A percentile compares a stretch with the other conserved stretches of the same genome.
phyloP scores from a whole-genome alignment of 2,113 vertebrate genomes.

The Aspidoscelis tigris region DNA sequence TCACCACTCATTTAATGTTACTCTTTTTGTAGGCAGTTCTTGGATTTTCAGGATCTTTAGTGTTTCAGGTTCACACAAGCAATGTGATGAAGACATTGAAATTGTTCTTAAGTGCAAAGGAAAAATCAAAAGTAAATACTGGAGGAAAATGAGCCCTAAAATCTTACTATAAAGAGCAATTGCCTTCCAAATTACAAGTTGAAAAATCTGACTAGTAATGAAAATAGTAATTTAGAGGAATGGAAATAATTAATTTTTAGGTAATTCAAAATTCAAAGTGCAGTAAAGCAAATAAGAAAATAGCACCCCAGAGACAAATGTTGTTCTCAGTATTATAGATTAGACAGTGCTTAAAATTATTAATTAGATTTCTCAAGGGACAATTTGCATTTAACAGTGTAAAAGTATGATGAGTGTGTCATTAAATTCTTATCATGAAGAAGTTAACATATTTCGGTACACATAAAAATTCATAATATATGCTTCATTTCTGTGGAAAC shows the following conservation, averaged over 20 bases:
- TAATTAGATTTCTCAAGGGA: neutral
- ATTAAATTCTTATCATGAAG: neutral
- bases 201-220: neutral
- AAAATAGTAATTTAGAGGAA: slow-evolving; percentile 7
- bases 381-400: neutral
- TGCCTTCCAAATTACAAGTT: neutral
- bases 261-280: neutral
- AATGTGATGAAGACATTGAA: too few relatives aligned
- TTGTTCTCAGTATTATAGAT: neutral
- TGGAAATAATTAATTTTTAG: neutral
- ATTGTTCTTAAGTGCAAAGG: neutral
- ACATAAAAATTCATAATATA: neutral
- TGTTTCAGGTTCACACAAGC: neutral
- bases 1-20: neutral
- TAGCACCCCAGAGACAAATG: neutral
- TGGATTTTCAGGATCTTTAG: neutral
- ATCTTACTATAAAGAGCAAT: neutral
- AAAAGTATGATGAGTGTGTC: too few relatives aligned
- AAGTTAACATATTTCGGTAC: neutral
- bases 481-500: neutral
- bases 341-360: neutral
- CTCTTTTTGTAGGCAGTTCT: neutral
- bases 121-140: neutral
- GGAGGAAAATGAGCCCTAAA: neutral
- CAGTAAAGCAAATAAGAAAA: neutral